Evolutionary conservation across 2,113 vertebrate species (phyloP).

Genomic region (Vanacampus margaritifer): DNA sequence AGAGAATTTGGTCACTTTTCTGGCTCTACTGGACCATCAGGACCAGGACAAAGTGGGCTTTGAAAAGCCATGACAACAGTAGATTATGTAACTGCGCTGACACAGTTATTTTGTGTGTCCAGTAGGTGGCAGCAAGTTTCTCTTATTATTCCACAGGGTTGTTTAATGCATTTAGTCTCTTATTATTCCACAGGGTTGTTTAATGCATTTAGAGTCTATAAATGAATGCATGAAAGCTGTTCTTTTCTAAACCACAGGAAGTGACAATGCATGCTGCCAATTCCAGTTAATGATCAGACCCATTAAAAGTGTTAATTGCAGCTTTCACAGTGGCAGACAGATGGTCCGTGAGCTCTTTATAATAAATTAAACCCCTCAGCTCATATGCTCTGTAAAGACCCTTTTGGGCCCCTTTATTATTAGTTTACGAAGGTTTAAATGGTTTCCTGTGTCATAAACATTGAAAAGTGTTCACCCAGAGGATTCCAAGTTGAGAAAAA

Average conservation of each 20-base stretch:
- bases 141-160: not conserved
- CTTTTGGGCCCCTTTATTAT: not conserved
- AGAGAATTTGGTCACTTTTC: no score
- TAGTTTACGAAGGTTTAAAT: not conserved
- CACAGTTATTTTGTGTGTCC: not conserved
- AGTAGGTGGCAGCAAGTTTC: constrained; percentile 53
- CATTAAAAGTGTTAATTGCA: not conserved
- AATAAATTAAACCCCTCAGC: not conserved
- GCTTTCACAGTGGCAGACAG: not conserved
- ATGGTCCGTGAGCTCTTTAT: not conserved
- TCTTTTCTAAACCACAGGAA: not conserved
- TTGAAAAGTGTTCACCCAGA: not conserved
- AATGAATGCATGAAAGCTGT: not conserved
- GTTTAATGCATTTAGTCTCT: not conserved
- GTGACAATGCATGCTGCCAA: not conserved
- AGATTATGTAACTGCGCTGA: constrained; percentile 10
- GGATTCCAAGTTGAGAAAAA: not conserved
- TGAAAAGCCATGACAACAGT: not conserved
- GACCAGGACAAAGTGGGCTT: not conserved
- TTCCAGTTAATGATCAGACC: not conserved
- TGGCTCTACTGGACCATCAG: not conserved
- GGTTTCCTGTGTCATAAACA: not conserved
- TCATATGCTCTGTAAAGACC: not conserved
- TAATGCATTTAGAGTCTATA: not conserved
- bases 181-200: not conserved